Evolutionary conservation across 2,888 invertebrate species (phyloP), one percentile per base, ranked within the genome.

Genomic region (Fragum fragum): DNA sequence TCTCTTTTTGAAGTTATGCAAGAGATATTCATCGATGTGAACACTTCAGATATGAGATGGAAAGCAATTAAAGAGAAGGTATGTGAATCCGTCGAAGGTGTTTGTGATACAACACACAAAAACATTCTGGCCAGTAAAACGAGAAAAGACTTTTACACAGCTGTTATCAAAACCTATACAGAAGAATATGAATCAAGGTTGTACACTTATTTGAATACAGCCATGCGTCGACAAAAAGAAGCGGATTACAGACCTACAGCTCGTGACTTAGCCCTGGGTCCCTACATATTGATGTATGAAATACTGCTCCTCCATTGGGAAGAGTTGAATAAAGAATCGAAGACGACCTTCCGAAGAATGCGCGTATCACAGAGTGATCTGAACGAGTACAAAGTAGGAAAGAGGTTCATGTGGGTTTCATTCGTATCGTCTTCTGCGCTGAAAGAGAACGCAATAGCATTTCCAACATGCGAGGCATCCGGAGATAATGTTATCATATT

Each of bases 241-340:
- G 21, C 32, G 0, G 63, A 73, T 14, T 87, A 84, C 69, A 77
- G 36, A 57, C 86, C 87, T 0, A 83, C 83, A 26, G 84, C 70
- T 9, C 55, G 77, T 1, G 87, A 87, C 32, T 69, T 87, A 16
- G 84, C 86, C 0, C 53, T 86, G 18, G 86, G 87, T 0, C 87
- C 87, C 26, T 87, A 84, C 61, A 76, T 82, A 7, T 68, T 86
- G 14, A 75, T 84, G 73, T 86, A 81, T 36, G 82, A 87, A n/a
- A 68, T 83, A 53, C 39, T 87, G 18, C 73, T 87, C 16, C 59
- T 84, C 18, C 84, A 61, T 28, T 86, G 86, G 87, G 36, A 63
- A 1, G 68, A 71, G 2, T 61, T 87, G 7, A 26, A 26, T 7
- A n/a, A 69, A 6, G 87, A 87, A 69, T 73, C 28, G 1, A 21